Conservation (phyloP, 2,797 vertebrate species). For the Picus viridis region DNA sequence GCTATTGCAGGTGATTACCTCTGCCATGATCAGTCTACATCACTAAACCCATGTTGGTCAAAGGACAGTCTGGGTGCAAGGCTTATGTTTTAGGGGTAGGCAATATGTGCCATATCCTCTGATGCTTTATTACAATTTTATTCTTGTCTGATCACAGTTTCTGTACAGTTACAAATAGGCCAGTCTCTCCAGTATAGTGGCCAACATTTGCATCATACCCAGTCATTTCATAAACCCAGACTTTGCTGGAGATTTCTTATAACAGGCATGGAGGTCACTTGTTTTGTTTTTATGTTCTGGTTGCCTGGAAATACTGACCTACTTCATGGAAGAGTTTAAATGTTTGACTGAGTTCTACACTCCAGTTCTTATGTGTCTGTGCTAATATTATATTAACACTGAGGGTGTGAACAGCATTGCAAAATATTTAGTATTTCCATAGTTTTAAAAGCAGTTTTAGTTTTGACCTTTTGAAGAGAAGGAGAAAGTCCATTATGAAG, state of each 20-base stretch:
- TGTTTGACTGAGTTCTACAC: background rate
- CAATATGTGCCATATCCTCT: background rate
- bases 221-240: slow-evolving; percentile 19
- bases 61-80: background rate
- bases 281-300: slow-evolving; percentile 31
- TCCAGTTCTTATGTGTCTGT: background rate
- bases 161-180: background rate
- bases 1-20: background rate
- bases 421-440: background rate
- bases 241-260: background rate
- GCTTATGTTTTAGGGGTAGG: background rate
- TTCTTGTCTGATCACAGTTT: background rate
- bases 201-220: background rate
- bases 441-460: background rate
- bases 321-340: slow-evolving; percentile 39
- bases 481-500: background rate
- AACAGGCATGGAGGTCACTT: background rate
- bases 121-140: background rate
- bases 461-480: background rate
- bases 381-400: background rate
- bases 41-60: background rate
- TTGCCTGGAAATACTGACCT: slow-evolving; percentile 49
- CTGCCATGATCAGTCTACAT: background rate
- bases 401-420: background rate
- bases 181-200: background rate